Percentiles rank a stretch among this genome's conserved stretches.
These are phyloP conservation scores for Abramis brama DNA, from an alignment of 2,113 vertebrate species.

Conservation along the genomic window DNA sequence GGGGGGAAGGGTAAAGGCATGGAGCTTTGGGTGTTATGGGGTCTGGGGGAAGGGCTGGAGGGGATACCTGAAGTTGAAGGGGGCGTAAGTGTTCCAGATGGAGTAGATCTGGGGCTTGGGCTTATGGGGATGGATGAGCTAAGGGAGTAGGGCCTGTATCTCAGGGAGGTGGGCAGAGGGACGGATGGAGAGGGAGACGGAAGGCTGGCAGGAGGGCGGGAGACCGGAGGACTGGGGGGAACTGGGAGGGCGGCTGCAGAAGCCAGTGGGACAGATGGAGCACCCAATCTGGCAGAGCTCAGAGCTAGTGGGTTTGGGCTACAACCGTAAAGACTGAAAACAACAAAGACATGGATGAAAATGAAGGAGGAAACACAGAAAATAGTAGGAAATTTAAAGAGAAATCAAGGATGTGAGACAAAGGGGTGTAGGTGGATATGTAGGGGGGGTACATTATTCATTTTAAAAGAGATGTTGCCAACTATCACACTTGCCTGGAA, in stretches of 20 bases:
- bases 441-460: neutral
- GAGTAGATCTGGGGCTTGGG: conserved; percentile 63
- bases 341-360: conserved; percentile 65
- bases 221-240: conserved; percentile 61
- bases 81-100: conserved; percentile 75
- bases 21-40: conserved; percentile 68
- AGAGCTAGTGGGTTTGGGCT: conserved; percentile 82
- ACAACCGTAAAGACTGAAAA: conserved; percentile 92
- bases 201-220: conserved; percentile 63
- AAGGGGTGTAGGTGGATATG: neutral
- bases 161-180: conserved; percentile 81
- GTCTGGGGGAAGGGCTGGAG: conserved; percentile 73
- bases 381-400: neutral
- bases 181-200: conserved; percentile 69
- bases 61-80: conserved; percentile 63
- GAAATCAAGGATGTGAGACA: neutral
- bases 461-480: neutral
- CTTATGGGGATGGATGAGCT: conserved; percentile 70
- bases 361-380: conserved; percentile 8
- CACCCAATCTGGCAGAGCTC: conserved; percentile 70
- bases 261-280: conserved; percentile 63
- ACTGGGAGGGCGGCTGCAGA: conserved; percentile 63
- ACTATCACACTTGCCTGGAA: conserved; percentile 86
- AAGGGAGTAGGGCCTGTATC: conserved; percentile 87
- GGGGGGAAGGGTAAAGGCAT: conserved; percentile 70